These are phyloP conservation scores for Leptura quadrifasciata DNA, from an alignment of 2,888 invertebrate genomes.

Conservation along the genomic window DNA sequence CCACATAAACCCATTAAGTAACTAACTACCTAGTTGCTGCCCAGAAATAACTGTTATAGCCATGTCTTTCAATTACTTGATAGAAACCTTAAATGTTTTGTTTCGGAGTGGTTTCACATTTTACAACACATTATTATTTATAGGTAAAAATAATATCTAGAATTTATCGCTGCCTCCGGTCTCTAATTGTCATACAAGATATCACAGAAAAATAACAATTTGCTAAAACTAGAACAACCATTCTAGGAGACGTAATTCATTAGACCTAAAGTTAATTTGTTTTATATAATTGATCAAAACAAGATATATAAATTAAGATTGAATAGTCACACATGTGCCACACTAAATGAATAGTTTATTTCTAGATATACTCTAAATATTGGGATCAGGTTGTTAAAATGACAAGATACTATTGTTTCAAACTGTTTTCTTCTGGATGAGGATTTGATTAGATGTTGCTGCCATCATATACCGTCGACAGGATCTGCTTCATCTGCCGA, in stretches of 20 bases:
- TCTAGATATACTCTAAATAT: constrained; percentile 43
- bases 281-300: constrained; percentile 27
- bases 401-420: constrained; percentile 42
- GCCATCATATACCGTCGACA: constrained; percentile 65
- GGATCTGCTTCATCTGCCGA: constrained; percentile 90
- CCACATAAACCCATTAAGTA: too few relatives aligned
- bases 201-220: constrained; percentile 49
- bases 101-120: too few relatives aligned
- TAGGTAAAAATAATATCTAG: too few relatives aligned
- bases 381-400: constrained; percentile 34
- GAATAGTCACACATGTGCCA: constrained; percentile 34
- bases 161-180: too few relatives aligned
- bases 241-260: constrained; percentile 37
- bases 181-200: constrained; percentile 47
- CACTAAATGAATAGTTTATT: constrained; percentile 34
- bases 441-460: background rate
- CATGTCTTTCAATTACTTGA: too few relatives aligned
- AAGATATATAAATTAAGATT: constrained; percentile 35
- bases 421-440: constrained; percentile 31
- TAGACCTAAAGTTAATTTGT: constrained; percentile 22
- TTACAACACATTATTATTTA: too few relatives aligned
- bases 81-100: too few relatives aligned
- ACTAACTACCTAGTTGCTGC: too few relatives aligned
- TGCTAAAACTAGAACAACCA: constrained; percentile 40
- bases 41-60: too few relatives aligned